Base-by-base conservation (phyloP, 2,113 vertebrate genomes). In the Stigmatopora argus region DNA sequence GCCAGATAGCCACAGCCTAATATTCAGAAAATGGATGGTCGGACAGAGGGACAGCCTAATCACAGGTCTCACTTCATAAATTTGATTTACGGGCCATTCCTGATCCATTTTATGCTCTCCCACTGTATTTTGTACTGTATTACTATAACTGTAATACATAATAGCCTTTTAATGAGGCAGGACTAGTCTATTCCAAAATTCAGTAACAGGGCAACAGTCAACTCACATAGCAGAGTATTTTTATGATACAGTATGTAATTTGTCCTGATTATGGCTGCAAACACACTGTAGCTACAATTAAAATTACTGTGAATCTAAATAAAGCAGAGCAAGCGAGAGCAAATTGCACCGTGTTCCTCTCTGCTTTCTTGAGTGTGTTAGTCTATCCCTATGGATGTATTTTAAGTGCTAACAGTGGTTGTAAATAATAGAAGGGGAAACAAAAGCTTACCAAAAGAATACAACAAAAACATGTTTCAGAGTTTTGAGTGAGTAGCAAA, bases 361-460 rank as follows among this genome's bases (percentile, higher is more conserved):
- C 10, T 65, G 38, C 69, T 70, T 71, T 71, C 41, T 49, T 13
- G 46, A 74, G 23, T 23, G 44, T 23, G 41, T 73, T 7, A 11
- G 7, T 45, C 53, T 46, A 12, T 66, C 66, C 66, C 56, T 64
- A 52, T 77, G 41, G 67, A 64, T 60, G 61, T 3, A 61, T 65
- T 65, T 71, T 57, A 66, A 80, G 72, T 38, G 45, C 53, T 62
- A 46, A 2, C 59, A 52, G 18, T 14, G 45, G 26, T 64, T 62
- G 57, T 78, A 66, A 83, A 81, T 83, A 83, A 85, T 71, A 65
- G 31, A 78, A 6, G 3, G 19, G 34, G 10, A 52, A 71, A 63
- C 67, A 57, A 64, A 71, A 61, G 65, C 66, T 64, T 66, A 53
- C 45, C 49, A 78, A 56, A 58, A 57, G 13, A 55, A 13, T 60